Conservation (phyloP, 2,113 vertebrate species). For the Ursus arctos region DNA sequence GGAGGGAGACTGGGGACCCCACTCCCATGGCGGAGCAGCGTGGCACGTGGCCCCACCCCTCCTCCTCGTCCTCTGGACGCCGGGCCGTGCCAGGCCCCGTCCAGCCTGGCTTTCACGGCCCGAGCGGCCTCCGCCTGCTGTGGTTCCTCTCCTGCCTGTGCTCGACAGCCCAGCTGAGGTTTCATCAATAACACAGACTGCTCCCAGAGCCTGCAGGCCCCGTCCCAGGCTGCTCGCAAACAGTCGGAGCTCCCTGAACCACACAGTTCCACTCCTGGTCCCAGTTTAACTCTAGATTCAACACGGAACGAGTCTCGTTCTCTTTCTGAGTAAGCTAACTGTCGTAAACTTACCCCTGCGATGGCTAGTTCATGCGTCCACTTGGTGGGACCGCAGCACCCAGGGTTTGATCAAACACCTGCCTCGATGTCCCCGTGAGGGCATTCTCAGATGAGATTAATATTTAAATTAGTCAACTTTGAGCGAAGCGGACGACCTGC, state of each 20-base stretch:
- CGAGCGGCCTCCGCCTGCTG: fast-evolving
- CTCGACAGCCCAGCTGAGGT: not conserved
- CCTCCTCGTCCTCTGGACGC: not conserved
- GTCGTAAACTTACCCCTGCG: too few species aligned
- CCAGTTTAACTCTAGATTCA: not conserved
- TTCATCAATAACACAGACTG: too few species aligned
- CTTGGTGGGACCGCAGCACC: too few species aligned
- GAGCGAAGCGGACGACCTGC: not conserved
- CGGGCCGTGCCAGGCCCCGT: not conserved
- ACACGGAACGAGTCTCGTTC: too few species aligned
- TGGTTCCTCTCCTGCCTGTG: not conserved
- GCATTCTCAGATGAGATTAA: not conserved
- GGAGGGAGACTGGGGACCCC: not conserved
- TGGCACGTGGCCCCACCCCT: not conserved
- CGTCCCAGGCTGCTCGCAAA: not conserved
- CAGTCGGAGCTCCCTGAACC: too few species aligned
- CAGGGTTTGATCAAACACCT: not conserved
- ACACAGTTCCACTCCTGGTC: not conserved
- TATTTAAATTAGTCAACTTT: not conserved
- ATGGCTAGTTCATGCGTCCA: too few species aligned
- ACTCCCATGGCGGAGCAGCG: too few species aligned
- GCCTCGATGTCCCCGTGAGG: not conserved
- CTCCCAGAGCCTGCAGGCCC: not conserved
- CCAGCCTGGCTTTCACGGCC: not conserved
- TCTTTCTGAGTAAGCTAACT: not conserved